Percentiles rank a stretch among this genome's conserved stretches.
These are phyloP conservation scores for Rhodeus uyekii DNA, from an alignment of 2,797 vertebrate genomes.

Conservation along the genomic window DNA sequence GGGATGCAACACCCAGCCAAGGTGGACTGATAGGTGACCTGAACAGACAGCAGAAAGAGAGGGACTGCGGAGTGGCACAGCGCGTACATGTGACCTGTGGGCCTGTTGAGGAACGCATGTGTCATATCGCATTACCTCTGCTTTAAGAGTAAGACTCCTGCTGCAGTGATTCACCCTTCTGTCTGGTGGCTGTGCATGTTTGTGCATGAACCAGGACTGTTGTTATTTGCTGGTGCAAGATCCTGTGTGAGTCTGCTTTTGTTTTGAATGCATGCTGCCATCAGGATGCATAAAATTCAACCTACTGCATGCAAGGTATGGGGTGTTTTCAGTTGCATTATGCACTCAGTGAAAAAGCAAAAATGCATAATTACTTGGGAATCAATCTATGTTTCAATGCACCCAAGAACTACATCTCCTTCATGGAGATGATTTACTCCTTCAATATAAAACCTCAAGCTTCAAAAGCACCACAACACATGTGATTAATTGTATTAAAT, in stretches of 20 bases:
- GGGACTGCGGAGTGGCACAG: conserved; percentile 69
- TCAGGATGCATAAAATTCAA: not conserved
- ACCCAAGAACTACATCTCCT: not conserved
- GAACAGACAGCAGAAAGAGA: conserved; percentile 64
- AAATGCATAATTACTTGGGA: not conserved
- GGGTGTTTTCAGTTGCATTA: not conserved
- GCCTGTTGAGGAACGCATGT: conserved; percentile 74
- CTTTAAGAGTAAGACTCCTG: conserved; percentile 65
- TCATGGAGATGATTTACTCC: no score
- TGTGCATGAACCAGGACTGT: conserved; percentile 22
- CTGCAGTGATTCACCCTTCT: conserved; percentile 51
- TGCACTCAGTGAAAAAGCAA: not conserved
- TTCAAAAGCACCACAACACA: not conserved
- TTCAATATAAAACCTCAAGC: not conserved
- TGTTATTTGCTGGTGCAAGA: not conserved
- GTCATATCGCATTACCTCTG: conserved; percentile 75
- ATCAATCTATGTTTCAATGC: not conserved
- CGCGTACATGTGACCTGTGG: conserved; percentile 70
- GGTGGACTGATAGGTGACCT: conserved; percentile 76
- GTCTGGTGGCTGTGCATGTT: conserved; percentile 36
- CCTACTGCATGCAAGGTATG: not conserved
- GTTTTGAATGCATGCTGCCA: not conserved
- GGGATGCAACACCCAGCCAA: conserved; percentile 60
- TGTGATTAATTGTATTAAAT: not conserved
- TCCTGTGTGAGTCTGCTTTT: not conserved